phyloP scores from a whole-genome alignment of 2,888 invertebrate species.

The Theretra japonica region DNA sequence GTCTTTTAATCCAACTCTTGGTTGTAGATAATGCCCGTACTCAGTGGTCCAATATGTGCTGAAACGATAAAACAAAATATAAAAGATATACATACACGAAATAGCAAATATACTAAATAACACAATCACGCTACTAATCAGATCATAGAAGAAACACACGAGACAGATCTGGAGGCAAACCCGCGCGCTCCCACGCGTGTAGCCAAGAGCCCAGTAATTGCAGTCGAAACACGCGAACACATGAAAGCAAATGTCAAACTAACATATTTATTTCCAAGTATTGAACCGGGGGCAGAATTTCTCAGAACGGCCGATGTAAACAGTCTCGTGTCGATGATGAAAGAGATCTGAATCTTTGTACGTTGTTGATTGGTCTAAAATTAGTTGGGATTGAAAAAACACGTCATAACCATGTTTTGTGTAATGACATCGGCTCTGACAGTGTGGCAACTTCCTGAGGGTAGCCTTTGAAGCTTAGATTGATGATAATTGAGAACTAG shows the following conservation, averaged over 20 bases:
- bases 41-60: too few species aligned
- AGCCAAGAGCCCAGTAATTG: slow-evolving; percentile 71
- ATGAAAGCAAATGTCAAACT: slow-evolving; percentile 85
- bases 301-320: slow-evolving; percentile 81
- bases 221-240: slow-evolving; percentile 79
- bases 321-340: slow-evolving; percentile 84
- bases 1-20: too few species aligned
- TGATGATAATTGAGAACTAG: background rate
- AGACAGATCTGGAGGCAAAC: slow-evolving; percentile 59
- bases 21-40: too few species aligned
- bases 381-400: slow-evolving; percentile 56
- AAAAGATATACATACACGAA: too few species aligned
- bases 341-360: slow-evolving; percentile 83
- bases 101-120: background rate
- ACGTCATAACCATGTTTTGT: slow-evolving; percentile 26
- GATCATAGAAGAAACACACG: slow-evolving; percentile 61
- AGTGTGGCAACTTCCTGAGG: slow-evolving; percentile 3
- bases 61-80: background rate
- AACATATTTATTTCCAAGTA: slow-evolving; percentile 85
- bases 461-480: background rate
- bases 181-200: slow-evolving; percentile 44
- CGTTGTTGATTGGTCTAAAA: slow-evolving; percentile 83
- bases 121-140: background rate
- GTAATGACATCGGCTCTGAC: slow-evolving; percentile 51
- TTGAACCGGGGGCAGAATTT: slow-evolving; percentile 80